Evolutionary conservation across 1,140 invertebrate genomes (phyloP).

Genomic region (Maniola jurtina): DNA sequence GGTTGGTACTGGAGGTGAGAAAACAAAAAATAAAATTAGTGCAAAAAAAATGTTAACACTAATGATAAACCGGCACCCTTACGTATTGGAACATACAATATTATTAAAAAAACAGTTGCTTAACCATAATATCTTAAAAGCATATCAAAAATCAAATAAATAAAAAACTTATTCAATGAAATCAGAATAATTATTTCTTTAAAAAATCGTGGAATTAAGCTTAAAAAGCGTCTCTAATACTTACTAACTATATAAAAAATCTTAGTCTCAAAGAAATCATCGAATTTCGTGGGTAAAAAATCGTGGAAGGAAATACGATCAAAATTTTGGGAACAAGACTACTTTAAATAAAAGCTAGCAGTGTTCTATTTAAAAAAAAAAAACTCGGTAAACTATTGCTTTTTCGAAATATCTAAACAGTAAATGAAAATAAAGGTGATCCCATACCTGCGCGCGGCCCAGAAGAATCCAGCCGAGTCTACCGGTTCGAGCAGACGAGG

Average conservation of each 20-base stretch:
- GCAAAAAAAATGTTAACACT: constrained; percentile 39
- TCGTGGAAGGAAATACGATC: no score
- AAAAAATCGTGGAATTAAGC: no score
- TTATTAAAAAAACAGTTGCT: neutral
- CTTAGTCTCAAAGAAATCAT: no score
- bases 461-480: constrained; percentile 88
- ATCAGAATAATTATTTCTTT: no score
- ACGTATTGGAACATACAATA: neutral
- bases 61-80: constrained; percentile 27
- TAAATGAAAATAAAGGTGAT: no score
- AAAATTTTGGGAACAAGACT: no score
- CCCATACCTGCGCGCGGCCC: constrained; percentile 85
- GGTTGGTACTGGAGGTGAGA: constrained; percentile 71
- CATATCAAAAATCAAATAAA: neutral
- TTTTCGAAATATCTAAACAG: no score
- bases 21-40: constrained; percentile 68
- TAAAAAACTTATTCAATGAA: no score
- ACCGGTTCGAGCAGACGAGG: constrained; percentile 91
- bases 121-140: neutral
- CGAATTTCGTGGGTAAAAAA: no score
- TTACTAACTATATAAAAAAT: no score
- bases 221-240: no score
- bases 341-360: no score
- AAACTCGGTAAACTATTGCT: neutral
- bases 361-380: neutral